Percentiles rank a stretch among this genome's conserved stretches.
Conservation (phyloP, 1,140 invertebrate genomes). For the Dolichoris vasculosae region DNA sequence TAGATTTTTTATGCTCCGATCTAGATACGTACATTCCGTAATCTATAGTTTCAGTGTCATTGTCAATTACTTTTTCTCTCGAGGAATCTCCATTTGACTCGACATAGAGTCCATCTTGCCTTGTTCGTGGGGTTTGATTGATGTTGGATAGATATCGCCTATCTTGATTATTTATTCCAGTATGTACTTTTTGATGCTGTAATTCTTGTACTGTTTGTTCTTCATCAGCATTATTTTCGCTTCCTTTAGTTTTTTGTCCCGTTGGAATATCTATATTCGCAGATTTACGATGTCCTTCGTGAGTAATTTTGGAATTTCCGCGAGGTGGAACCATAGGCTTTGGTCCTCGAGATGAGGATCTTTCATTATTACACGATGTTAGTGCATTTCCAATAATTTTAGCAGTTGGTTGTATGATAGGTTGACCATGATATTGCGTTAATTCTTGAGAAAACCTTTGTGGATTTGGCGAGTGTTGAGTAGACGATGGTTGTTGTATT, state of each 20-base stretch:
- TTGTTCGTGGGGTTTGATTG: constrained; percentile 69
- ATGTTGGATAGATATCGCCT: constrained; percentile 61
- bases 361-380: constrained; percentile 58
- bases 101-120: constrained; percentile 71
- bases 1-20: constrained; percentile 68
- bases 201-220: constrained; percentile 1
- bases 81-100: constrained; percentile 64
- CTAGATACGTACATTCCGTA: constrained; percentile 65
- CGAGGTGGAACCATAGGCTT: constrained; percentile 72
- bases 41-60: constrained; percentile 60
- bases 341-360: constrained; percentile 64
- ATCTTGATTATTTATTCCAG: constrained; percentile 58
- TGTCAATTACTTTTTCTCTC: constrained; percentile 55
- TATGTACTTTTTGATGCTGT: not conserved
- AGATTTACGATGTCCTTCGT: constrained; percentile 67
- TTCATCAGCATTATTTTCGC: constrained; percentile 45
- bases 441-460: constrained; percentile 71
- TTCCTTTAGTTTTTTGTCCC: constrained; percentile 56
- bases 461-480: constrained; percentile 69
- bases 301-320: constrained; percentile 72
- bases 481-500: constrained; percentile 64
- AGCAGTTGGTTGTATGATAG: constrained; percentile 71
- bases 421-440: constrained; percentile 68
- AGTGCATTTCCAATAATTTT: constrained; percentile 66
- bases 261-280: constrained; percentile 61